A percentile compares a stretch with the other conserved stretches of the same genome.
Evolutionary conservation across 2,888 invertebrate species (phyloP).

Genomic region (Heliothis peltigera): DNA sequence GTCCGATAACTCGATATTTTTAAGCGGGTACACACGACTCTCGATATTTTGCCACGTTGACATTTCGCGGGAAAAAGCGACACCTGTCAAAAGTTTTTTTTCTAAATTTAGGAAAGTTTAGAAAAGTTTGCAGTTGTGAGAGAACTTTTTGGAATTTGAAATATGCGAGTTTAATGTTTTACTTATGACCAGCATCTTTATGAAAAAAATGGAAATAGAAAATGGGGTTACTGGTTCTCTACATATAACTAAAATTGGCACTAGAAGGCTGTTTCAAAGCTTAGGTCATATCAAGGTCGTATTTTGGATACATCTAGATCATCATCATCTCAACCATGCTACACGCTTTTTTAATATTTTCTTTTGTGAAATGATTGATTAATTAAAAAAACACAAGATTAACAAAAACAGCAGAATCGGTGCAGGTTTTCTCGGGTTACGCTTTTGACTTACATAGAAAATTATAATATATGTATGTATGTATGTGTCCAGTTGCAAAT

Average conservation of each 20-base stretch:
- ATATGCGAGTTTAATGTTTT: no score
- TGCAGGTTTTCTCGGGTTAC: no score
- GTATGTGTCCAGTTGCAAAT: no score
- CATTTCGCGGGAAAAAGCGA: not conserved
- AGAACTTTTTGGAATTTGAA: not conserved
- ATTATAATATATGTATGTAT: no score
- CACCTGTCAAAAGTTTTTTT: not conserved
- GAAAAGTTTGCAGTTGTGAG: not conserved
- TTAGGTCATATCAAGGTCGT: slow-evolving; percentile 31
- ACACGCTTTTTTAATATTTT: no score
- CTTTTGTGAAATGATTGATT: no score
- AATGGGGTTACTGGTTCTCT: slow-evolving; percentile 5
- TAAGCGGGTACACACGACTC: not conserved
- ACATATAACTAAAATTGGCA: not conserved
- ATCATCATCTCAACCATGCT: no score
- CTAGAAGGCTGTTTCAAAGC: slow-evolving; percentile 3
- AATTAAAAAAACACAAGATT: no score
- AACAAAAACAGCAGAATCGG: no score
- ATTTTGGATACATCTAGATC: not conserved
- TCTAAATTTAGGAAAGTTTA: not conserved
- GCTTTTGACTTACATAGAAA: no score
- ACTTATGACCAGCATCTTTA: slow-evolving; percentile 9
- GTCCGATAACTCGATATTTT: slow-evolving; percentile 8
- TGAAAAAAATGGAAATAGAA: slow-evolving; percentile 24
- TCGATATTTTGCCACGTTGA: not conserved